Evolutionary conservation across 2,797 vertebrate genomes (phyloP).

Genomic region (Neosilurus mollespiculum): DNA sequence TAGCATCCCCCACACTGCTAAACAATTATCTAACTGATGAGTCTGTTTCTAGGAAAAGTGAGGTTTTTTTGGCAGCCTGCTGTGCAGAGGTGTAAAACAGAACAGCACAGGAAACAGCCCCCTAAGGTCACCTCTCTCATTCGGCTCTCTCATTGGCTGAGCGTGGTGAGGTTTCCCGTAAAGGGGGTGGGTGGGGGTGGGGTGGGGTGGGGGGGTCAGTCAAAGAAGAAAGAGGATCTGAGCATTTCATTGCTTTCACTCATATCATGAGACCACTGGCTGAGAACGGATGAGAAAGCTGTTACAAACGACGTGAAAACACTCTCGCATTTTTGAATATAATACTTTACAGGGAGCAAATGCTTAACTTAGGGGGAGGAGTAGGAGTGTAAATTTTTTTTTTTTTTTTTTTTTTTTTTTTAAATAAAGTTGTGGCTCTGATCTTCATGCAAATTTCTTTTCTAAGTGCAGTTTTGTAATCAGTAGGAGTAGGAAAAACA

Average conservation of each 20-base stretch:
- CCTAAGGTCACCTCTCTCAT: slow-evolving; percentile 24
- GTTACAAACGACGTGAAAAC: not conserved
- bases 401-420: not conserved
- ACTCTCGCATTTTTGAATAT: not conserved
- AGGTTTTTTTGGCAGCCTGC: not conserved
- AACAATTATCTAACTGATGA: not conserved
- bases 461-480: not conserved
- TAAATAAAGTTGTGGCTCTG: not conserved
- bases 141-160: slow-evolving; percentile 16
- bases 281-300: not conserved
- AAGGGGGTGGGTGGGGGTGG: not conserved
- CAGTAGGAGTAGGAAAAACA: not conserved
- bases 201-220: not conserved
- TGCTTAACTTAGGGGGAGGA: not conserved
- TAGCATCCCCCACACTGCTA: not conserved
- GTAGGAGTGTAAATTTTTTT: not conserved
- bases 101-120: slow-evolving; percentile 30
- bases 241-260: slow-evolving; percentile 4
- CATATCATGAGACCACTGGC: not conserved
- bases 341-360: not conserved
- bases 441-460: not conserved
- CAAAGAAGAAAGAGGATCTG: slow-evolving; percentile 40
- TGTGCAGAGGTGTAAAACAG: slow-evolving; percentile 23
- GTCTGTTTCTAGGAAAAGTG: not conserved
- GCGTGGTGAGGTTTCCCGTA: slow-evolving; percentile 43